Conservation (phyloP, 1,140 invertebrate species). For the Leptonema lineaticorne region DNA sequence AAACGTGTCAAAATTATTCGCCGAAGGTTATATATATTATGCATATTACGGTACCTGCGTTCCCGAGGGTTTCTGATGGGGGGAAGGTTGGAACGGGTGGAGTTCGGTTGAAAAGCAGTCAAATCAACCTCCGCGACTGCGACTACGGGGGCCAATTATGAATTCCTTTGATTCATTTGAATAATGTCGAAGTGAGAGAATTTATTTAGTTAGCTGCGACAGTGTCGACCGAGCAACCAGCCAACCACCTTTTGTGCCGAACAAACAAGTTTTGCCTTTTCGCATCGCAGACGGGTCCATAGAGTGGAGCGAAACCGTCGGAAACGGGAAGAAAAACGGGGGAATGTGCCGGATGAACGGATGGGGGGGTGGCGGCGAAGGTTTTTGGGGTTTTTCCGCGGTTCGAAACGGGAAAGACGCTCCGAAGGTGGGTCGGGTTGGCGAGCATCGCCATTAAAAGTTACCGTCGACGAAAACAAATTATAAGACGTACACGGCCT, state of each 20-base stretch:
- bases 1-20: too few species aligned
- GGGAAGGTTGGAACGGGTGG: too few species aligned
- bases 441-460: constrained; percentile 38
- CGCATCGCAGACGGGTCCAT: not conserved
- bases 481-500: constrained; percentile 28
- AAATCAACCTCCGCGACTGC: too few species aligned
- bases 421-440: not conserved
- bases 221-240: constrained; percentile 15
- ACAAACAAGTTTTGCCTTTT: constrained; percentile 22
- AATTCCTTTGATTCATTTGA: constrained; percentile 41
- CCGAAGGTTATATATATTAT: too few species aligned
- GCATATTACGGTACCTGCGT: too few species aligned
- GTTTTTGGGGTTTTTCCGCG: too few species aligned
- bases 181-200: constrained; percentile 31
- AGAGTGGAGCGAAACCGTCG: too few species aligned
- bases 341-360: not conserved
- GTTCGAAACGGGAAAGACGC: too few species aligned
- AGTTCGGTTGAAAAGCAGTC: too few species aligned
- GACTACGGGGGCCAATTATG: constrained; percentile 37
- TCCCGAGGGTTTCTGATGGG: too few species aligned
- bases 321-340: too few species aligned
- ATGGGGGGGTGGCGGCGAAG: not conserved
- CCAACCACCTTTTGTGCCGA: not conserved
- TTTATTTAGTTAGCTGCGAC: constrained; percentile 37
- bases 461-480: constrained; percentile 37